phyloP scores from a whole-genome alignment of 2,113 vertebrate species.

The Rattus norvegicus region GRCr8 NC_086031.1:104224001-104224500 shows the following conservation, averaged over 20 bases:
- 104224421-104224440: constrained; percentile 77
- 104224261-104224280: too few species aligned
- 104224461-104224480: constrained; percentile 64
- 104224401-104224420: constrained; percentile 72
- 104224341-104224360: background rate
- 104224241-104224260: background rate
- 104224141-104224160: too few species aligned
- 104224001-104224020: background rate
- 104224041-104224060: too few species aligned
- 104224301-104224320: constrained; percentile 33
- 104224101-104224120: background rate
- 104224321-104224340: background rate
- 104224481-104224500: constrained; percentile 75
- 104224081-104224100: fast-evolving
- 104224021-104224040: fast-evolving
- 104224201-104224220: fast-evolving
- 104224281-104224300: background rate
- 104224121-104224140: fast-evolving
- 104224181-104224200: too few species aligned
- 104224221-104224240: background rate
- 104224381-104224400: constrained; percentile 40
- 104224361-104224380: background rate
- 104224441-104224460: constrained; percentile 72
- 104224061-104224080: too few species aligned
- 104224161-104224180: too few species aligned